Evolutionary conservation across 2,113 vertebrate species (phyloP).

Genomic region (Rattus norvegicus): DNA sequence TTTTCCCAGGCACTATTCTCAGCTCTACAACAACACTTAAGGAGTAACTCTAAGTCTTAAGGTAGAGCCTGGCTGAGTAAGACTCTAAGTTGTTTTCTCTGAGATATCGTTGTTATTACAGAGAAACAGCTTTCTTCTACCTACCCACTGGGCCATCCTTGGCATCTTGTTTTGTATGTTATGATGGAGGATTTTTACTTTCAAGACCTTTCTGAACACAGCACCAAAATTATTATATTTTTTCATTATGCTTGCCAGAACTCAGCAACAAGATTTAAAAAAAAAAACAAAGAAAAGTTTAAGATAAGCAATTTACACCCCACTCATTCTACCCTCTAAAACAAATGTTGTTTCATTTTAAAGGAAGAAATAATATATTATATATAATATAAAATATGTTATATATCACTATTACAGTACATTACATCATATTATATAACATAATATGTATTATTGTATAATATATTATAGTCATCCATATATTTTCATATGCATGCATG

Average conservation of each 20-base stretch:
- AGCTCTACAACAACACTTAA: neutral
- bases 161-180: neutral
- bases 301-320: neutral
- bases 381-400: neutral
- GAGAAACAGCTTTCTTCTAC: neutral
- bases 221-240: neutral
- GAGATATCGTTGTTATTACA: neutral
- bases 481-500: no score
- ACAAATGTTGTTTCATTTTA: neutral
- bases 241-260: slow-evolving; percentile 3
- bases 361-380: neutral
- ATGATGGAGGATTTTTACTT: slow-evolving; percentile 6
- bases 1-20: neutral
- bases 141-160: neutral
- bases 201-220: neutral
- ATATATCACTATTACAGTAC: no score
- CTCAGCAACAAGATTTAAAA: neutral
- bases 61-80: neutral
- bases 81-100: neutral
- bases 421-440: no score
- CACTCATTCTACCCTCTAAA: neutral
- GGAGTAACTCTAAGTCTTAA: neutral
- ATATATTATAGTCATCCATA: no score
- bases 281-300: neutral
- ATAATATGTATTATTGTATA: no score